phyloP scores from a whole-genome alignment of 2,888 invertebrate genomes.

The Lycia hirtaria region DNA sequence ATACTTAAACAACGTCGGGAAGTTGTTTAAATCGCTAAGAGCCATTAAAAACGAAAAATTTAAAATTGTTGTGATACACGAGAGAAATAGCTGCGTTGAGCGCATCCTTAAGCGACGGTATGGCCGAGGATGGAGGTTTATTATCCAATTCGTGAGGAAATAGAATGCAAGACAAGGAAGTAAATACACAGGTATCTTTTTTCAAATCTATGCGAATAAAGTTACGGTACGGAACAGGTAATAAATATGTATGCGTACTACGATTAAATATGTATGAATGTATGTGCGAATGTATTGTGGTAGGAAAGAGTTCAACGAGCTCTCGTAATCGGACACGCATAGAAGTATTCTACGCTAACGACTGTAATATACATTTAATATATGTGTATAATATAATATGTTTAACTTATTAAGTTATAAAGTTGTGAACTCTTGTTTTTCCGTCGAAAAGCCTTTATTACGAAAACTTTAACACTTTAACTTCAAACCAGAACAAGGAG shows the following conservation, averaged over 20 bases:
- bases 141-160: neutral
- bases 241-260: neutral
- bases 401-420: too few relatives aligned
- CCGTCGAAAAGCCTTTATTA: too few relatives aligned
- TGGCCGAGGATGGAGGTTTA: too few relatives aligned
- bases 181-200: neutral
- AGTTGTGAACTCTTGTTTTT: neutral
- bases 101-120: too few relatives aligned
- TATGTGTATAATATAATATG: too few relatives aligned
- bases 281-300: neutral
- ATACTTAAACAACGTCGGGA: too few relatives aligned
- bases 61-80: too few relatives aligned
- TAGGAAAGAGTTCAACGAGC: slow-evolving; percentile 29
- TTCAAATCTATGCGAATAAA: neutral
- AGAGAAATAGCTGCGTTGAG: too few relatives aligned
- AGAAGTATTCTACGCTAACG: neutral
- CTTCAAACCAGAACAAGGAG: slow-evolving; percentile 38
- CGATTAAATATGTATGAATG: slow-evolving; percentile 1
- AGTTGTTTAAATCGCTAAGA: too few relatives aligned
- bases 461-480: too few relatives aligned
- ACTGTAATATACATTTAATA: neutral
- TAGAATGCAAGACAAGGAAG: neutral
- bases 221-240: neutral
- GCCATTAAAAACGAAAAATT: too few relatives aligned
- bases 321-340: slow-evolving; percentile 4